A percentile compares a stretch with the other conserved stretches of the same genome.
Conservation (phyloP, 2,888 invertebrate species). For the Abrostola triplasia region DNA sequence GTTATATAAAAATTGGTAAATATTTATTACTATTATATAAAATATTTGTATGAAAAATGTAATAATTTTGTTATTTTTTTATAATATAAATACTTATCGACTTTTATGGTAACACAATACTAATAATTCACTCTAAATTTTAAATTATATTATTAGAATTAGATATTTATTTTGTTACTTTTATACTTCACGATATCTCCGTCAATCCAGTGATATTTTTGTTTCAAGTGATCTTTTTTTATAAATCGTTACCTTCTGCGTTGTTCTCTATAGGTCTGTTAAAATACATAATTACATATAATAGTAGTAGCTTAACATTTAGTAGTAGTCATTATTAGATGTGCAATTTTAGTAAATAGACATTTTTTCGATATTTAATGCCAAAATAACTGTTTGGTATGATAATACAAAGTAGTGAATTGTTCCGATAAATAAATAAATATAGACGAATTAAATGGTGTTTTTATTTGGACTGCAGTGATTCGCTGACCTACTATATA, state of each 20-base stretch:
- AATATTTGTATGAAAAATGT: not conserved
- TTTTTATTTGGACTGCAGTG: slow-evolving; percentile 36
- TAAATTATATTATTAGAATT: slow-evolving; percentile 28
- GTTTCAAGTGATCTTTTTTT: slow-evolving; percentile 66
- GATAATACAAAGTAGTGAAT: slow-evolving; percentile 85
- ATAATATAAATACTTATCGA: slow-evolving; percentile 11
- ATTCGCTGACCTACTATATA: not conserved
- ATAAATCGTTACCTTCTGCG: slow-evolving; percentile 54
- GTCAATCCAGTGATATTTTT: slow-evolving; percentile 68
- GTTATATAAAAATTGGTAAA: slow-evolving; percentile 8
- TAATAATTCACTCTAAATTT: slow-evolving; percentile 17
- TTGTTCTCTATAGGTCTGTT: slow-evolving; percentile 69
- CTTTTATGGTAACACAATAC: slow-evolving; percentile 17
- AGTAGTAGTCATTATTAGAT: slow-evolving; percentile 70
- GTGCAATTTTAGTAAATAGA: slow-evolving; percentile 85
- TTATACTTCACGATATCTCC: slow-evolving; percentile 61
- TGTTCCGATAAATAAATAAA: slow-evolving; percentile 82
- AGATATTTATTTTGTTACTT: slow-evolving; percentile 66
- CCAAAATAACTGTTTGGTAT: slow-evolving; percentile 83
- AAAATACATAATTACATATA: slow-evolving; percentile 53
- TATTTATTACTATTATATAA: not conserved
- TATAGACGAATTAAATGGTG: slow-evolving; percentile 60
- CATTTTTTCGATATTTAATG: slow-evolving; percentile 76
- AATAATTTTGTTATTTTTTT: not conserved
- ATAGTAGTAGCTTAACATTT: slow-evolving; percentile 53